Base-by-base conservation (phyloP, 2,888 invertebrate genomes). In the Resseliella maxima region DNA sequence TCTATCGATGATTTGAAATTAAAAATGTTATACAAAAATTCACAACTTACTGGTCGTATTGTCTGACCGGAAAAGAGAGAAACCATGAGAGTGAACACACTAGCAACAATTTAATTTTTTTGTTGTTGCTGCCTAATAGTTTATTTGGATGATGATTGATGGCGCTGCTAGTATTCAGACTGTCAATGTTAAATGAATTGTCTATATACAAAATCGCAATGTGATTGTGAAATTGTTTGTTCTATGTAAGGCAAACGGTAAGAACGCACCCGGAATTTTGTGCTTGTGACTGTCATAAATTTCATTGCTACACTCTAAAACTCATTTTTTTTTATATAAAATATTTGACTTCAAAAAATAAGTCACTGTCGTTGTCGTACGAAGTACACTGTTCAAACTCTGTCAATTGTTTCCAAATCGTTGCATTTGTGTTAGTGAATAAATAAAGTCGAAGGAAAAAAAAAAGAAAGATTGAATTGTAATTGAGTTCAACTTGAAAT, bases 11-110 rank as follows among this genome's bases (percentile, higher is more conserved):
- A 83, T 83, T 83, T 83, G 6, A 24, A 83, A 83, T 83, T 38
- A 38, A 83, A 83, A 81, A 41, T n/a, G n/a, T 38, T 83, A 24
- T 38, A 24, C 38, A 38, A 38, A 83, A 83, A 83, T 83, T 38
- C 38, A 83, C 83, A 83, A 83, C 83, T 83, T 83, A 83, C 72
- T 72, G 72, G 72, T 72, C 72, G 72, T 72, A 72, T 31, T 72
- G 72, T 31, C 72, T 72, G 72, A 72, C 72, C 72, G 72, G 72
- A 72, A 72, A 72, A 72, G 72, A 72, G 72, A 31, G 72, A 72
- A 31, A 72, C 72, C 72, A 59, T 24, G 59, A 59, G 27, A 59
- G 5, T 59, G 59, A 59, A 59, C 59, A 59, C 24, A 31, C 72
- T 31, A 72, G 31, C 27, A 72, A 31, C 35, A 72, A 72, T 59